Evolutionary conservation across 2,888 invertebrate genomes (phyloP).

Genomic region (Drosophila formosana): DNA sequence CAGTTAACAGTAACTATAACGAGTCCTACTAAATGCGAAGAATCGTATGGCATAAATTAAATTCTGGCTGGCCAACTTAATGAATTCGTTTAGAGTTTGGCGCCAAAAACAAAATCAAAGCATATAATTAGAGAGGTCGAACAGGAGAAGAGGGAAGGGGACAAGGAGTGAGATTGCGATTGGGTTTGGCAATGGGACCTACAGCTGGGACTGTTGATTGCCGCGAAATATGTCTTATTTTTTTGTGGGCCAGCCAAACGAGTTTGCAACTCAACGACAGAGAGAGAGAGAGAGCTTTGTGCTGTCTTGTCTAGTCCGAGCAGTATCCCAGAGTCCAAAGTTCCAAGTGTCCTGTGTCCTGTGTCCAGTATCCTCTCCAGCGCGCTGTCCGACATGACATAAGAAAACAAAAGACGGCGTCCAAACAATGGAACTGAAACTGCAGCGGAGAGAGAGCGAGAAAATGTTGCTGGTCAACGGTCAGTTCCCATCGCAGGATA

Average conservation of each 20-base stretch:
- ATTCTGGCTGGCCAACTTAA: no score
- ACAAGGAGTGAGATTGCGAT: not conserved
- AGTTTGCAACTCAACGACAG: conserved; percentile 28
- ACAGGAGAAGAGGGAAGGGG: not conserved
- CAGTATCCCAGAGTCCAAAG: not conserved
- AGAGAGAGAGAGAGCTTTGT: not conserved
- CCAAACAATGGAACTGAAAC: not conserved
- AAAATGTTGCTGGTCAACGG: conserved; percentile 54
- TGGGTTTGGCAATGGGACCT: conserved; percentile 11
- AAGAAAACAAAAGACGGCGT: conserved; percentile 67
- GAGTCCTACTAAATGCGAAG: no score
- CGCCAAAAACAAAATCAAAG: conserved; percentile 58
- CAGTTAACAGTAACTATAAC: no score
- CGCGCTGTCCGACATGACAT: conserved; percentile 70
- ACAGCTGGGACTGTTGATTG: conserved; percentile 70
- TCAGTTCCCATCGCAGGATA: conserved; percentile 54
- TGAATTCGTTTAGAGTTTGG: conserved; percentile 28
- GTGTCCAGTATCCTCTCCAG: conserved; percentile 22
- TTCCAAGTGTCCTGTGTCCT: not conserved
- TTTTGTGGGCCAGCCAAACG: conserved; percentile 28
- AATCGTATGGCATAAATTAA: not conserved
- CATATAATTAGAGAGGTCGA: conserved; percentile 50
- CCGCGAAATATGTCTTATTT: conserved; percentile 73
- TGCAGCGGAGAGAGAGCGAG: conserved; percentile 9
- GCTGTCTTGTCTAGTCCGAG: not conserved